A percentile compares a stretch with the other conserved stretches of the same genome.
Conservation (phyloP, 2,888 invertebrate species). For the Acleris cristana region DNA sequence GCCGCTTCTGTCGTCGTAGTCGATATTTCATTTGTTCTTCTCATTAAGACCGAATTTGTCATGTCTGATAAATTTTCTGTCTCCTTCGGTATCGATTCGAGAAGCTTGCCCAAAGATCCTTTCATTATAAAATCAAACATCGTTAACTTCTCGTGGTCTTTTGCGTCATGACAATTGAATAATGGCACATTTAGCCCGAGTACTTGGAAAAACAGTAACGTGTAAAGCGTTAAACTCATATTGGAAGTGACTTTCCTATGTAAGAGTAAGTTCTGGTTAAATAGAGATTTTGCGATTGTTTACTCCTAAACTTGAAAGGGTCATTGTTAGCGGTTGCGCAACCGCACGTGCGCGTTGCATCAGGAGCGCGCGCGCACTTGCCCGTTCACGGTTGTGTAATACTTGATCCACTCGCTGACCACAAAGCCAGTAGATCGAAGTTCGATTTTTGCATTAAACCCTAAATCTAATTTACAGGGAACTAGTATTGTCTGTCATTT, state of each 20-base stretch:
- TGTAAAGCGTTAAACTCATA: slow-evolving; percentile 12
- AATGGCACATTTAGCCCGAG: neutral
- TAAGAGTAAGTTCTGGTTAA: slow-evolving; percentile 3
- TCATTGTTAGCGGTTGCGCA: slow-evolving; percentile 13
- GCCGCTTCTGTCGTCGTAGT: neutral
- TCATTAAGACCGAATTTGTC: neutral
- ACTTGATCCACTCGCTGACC: no score
- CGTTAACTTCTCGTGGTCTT: neutral
- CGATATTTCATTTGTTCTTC: neutral
- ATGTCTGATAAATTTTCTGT: no score
- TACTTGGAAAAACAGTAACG: slow-evolving; percentile 6
- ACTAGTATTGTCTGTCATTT: no score
- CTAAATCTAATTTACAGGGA: no score
- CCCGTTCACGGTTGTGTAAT: no score
- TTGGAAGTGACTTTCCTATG: slow-evolving; percentile 10
- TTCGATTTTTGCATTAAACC: no score
- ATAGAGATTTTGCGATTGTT: slow-evolving; percentile 21
- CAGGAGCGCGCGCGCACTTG: no score
- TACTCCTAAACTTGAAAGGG: slow-evolving; percentile 6
- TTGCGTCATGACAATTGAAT: neutral
- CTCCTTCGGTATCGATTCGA: neutral
- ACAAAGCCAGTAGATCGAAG: no score
- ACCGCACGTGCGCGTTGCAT: slow-evolving; percentile 10
- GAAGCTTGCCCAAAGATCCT: neutral
- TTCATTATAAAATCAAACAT: neutral